Base-by-base conservation (phyloP, 2,113 vertebrate species). In the Ranitomeya variabilis region DNA sequence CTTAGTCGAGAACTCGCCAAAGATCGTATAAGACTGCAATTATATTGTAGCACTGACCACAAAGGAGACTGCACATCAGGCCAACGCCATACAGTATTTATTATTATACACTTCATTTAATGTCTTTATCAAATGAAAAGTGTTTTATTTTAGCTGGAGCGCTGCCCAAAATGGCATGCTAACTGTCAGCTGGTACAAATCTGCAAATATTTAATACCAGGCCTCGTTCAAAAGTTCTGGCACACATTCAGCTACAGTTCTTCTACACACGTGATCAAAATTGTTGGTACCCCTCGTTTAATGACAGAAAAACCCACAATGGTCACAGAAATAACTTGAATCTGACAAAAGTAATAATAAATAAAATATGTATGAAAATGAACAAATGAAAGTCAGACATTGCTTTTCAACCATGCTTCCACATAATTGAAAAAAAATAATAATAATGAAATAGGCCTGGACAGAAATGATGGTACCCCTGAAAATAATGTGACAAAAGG, bases 71-170 rank as follows among this genome's bases (percentile, higher is more conserved):
- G 23, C 26, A 59, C 26, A 8, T 62, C 12, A 37, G n/a, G 13
- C 59, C 57, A 60, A 12, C 79, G 19, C 8, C 23, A 81, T 81
- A 21, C 51, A 78, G 51, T 21, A 59, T 74, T 76, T 86, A 76
- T 86, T 37, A 60, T 18, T 74, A 51, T 64, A 71, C 57, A 52
- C 69, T 59, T 71, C 21, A 9, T 71, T 85, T 73, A 73, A 52
- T n/a, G 51, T 59, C 11, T 37, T 74, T 85, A 85, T 85, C 66
- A 85, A 85, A 86, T 77, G 51, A 45, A 45, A 86, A 0, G 19
- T 77, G 55, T 1, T 26, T 86, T 37, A 16, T 23, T 31, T 51
- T 5, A 12, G 55, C 69, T 77, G 84, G 71, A 37, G 12, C 9
- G 5, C 55, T 19, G 54, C 71, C 84, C 84, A 86, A 54, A 86